phyloP scores from a whole-genome alignment of 2,888 invertebrate species.

The Unio pictorum region DNA sequence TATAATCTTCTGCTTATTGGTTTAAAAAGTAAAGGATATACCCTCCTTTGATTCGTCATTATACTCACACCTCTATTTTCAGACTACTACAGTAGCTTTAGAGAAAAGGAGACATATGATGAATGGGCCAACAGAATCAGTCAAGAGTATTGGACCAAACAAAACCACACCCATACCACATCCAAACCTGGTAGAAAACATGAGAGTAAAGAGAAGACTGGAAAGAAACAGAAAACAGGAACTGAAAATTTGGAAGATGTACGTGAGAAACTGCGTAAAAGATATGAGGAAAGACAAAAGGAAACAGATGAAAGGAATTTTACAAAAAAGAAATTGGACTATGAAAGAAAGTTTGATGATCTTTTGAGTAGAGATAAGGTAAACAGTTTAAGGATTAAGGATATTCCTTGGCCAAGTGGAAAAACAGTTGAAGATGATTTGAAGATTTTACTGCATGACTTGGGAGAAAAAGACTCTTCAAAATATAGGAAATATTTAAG shows the following conservation, averaged over 20 bases:
- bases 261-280: conserved; percentile 45
- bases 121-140: conserved; percentile 57
- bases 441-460: conserved; percentile 52
- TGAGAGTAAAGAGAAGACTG: background rate
- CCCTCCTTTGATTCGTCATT: too few relatives aligned
- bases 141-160: conserved; percentile 38
- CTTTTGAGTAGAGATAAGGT: conserved; percentile 21
- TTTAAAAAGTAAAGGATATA: too few relatives aligned
- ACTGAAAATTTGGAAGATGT: conserved; percentile 28
- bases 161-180: conserved; percentile 6
- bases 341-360: conserved; percentile 43
- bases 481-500: conserved; percentile 52
- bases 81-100: conserved; percentile 37
- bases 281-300: conserved; percentile 36
- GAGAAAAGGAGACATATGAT: conserved; percentile 45
- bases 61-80: conserved; percentile 4
- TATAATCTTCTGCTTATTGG: too few relatives aligned
- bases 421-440: conserved; percentile 32
- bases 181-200: background rate
- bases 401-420: conserved; percentile 63
- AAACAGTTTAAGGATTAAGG: conserved; percentile 35
- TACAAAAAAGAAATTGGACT: conserved; percentile 38
- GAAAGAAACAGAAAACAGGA: conserved; percentile 19
- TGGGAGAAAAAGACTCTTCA: conserved; percentile 29
- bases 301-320: conserved; percentile 23